phyloP scores from a whole-genome alignment of 2,113 vertebrate genomes.

The Bostrychus sinensis region DNA sequence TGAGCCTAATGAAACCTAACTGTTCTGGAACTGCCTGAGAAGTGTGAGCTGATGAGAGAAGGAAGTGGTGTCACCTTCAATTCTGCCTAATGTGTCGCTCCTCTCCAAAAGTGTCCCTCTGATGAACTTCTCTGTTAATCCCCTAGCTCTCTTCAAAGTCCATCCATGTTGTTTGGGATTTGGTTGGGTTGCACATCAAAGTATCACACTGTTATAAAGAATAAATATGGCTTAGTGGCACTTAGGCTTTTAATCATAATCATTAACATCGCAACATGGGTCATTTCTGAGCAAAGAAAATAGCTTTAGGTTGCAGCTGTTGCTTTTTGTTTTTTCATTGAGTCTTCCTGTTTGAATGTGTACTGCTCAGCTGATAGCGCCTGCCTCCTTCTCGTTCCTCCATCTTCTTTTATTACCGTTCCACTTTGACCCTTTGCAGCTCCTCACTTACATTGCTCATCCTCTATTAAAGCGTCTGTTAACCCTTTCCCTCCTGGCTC shows the following conservation, averaged over 20 bases:
- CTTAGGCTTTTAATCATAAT: no score
- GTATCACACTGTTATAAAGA: no score
- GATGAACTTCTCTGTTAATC: neutral
- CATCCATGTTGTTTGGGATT: neutral
- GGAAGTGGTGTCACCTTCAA: slow-evolving; percentile 1
- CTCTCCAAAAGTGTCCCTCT: neutral
- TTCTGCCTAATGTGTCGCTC: neutral
- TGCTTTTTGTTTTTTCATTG: slow-evolving; percentile 30
- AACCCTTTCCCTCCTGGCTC: slow-evolving; percentile 26
- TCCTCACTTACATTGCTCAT: slow-evolving; percentile 12
- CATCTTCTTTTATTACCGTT: slow-evolving; percentile 55
- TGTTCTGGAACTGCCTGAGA: slow-evolving; percentile 4
- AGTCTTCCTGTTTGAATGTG: slow-evolving; percentile 56
- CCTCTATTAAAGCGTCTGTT: slow-evolving; percentile 18
- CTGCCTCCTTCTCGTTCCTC: slow-evolving; percentile 13
- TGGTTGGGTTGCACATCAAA: neutral
- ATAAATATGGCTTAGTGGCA: no score
- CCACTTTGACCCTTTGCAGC: slow-evolving; percentile 36
- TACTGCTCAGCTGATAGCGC: slow-evolving; percentile 10
- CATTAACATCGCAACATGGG: no score
- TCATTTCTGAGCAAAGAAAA: no score
- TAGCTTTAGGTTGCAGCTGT: no score
- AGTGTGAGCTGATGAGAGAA: neutral
- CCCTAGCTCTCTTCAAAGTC: neutral
- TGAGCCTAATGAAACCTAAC: neutral